phyloP scores from a whole-genome alignment of 2,888 invertebrate species.

The Hirudinaria manillensis region DNA sequence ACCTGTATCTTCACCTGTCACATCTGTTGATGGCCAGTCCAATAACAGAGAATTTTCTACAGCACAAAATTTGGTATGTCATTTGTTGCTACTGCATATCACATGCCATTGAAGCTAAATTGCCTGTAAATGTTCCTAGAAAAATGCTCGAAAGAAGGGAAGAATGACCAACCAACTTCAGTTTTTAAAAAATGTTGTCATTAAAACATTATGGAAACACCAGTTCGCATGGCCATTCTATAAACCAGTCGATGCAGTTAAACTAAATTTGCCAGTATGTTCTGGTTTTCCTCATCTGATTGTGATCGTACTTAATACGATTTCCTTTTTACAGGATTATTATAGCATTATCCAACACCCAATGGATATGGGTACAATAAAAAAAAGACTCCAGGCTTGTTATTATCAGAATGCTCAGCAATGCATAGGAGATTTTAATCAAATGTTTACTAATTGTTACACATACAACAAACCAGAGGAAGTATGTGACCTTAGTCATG shows the following conservation, averaged over 20 bases:
- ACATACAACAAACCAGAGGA: slow-evolving; percentile 96
- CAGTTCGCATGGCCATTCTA: slow-evolving; percentile 98
- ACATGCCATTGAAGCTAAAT: background rate
- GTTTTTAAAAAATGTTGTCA: slow-evolving; percentile 84
- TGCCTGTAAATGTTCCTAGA: background rate
- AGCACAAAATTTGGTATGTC: background rate
- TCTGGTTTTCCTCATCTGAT: background rate
- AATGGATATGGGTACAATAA: slow-evolving; percentile 95
- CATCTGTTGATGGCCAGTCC: background rate
- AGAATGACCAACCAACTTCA: slow-evolving; percentile 79
- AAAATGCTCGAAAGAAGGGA: slow-evolving; percentile 23
- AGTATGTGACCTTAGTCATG: slow-evolving; percentile 42
- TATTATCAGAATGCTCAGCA: slow-evolving; percentile 91
- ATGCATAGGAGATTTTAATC: slow-evolving; percentile 90
- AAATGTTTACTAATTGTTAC: slow-evolving; percentile 96
- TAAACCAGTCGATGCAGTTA: slow-evolving; percentile 91
- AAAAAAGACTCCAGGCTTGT: slow-evolving; percentile 86
- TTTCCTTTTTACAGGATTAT: slow-evolving; percentile 72
- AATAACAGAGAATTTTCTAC: background rate
- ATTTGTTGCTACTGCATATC: background rate
- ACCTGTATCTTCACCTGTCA: background rate
- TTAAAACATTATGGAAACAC: slow-evolving; percentile 95
- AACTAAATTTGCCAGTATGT: slow-evolving; percentile 84
- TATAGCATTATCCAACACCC: slow-evolving; percentile 94
- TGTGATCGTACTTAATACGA: background rate